Evolutionary conservation across 92 coral and sea anemone genomes (phyloP).

Genomic region (Hydrozoanthus gracilis): DNA sequence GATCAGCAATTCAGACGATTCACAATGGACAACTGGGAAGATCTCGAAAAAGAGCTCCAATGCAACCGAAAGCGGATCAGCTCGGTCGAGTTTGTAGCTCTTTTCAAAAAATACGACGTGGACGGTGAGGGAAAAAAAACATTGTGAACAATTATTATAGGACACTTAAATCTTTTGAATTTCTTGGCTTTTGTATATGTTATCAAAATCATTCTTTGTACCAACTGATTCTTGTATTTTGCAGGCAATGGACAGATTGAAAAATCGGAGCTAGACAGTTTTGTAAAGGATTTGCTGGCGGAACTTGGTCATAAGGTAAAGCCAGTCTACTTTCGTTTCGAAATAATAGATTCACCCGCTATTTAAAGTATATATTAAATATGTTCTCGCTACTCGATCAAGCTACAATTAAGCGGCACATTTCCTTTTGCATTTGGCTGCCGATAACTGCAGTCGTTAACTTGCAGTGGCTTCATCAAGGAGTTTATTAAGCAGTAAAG

Average conservation of each 20-base stretch:
- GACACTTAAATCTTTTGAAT: background rate
- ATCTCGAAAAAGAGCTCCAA: constrained; percentile 27
- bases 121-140: constrained; percentile 8
- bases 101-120: constrained; percentile 31
- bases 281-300: constrained; percentile 27
- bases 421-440: background rate
- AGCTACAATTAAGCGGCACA: constrained; percentile 18
- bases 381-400: background rate
- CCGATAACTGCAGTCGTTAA: background rate
- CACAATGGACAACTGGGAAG: constrained; percentile 42
- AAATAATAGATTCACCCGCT: background rate
- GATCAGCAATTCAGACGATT: constrained; percentile 18
- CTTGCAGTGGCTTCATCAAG: background rate
- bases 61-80: constrained; percentile 27
- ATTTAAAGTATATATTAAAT: constrained; percentile 28
- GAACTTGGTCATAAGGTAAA: constrained; percentile 40
- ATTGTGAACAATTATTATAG: background rate
- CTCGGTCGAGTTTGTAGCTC: constrained; percentile 29
- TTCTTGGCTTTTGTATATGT: background rate
- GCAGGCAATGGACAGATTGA: constrained; percentile 46
- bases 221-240: background rate
- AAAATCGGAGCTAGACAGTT: constrained; percentile 25
- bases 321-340: background rate
- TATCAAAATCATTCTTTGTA: background rate
- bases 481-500: background rate